These are phyloP conservation scores for Tuberolachnus salignus DNA, from an alignment of 2,888 invertebrate species.

Conservation along the genomic window DNA sequence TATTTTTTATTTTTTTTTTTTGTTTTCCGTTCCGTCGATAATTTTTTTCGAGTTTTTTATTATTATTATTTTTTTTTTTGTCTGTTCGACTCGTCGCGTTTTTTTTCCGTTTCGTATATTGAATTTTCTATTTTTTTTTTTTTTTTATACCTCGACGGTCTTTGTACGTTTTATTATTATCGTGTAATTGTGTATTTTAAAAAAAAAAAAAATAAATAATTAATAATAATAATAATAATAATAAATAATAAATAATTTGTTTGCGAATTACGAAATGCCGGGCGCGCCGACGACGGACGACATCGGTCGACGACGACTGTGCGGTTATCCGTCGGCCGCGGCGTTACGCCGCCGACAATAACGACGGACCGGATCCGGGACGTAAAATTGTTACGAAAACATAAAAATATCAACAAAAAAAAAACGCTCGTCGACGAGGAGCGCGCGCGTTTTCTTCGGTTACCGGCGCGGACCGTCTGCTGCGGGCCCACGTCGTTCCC, in stretches of 20 bases:
- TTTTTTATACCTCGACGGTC: too few species aligned
- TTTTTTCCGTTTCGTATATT: too few species aligned
- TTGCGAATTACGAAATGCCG: too few species aligned
- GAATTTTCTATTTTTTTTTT: too few species aligned
- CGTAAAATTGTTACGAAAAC: conserved; percentile 13
- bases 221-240: too few species aligned
- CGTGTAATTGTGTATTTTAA: too few species aligned
- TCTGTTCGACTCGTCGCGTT: too few species aligned
- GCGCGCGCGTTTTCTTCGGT: not conserved
- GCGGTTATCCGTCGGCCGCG: conserved; percentile 20
- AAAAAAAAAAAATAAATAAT: too few species aligned
- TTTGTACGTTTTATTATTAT: too few species aligned
- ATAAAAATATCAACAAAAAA: conserved; percentile 15
- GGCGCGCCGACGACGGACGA: not conserved
- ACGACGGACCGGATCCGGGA: conserved; percentile 9
- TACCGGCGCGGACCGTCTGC: not conserved
- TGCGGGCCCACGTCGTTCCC: conserved; percentile 27
- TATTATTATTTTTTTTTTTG: not conserved
- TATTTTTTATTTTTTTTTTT: conserved; percentile 19
- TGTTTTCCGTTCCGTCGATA: not conserved
- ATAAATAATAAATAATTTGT: too few species aligned
- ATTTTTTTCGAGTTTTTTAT: not conserved
- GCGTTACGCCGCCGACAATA: not conserved
- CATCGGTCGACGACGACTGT: not conserved
- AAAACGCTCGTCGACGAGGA: conserved; percentile 3